phyloP scores from a whole-genome alignment of 2,888 invertebrate genomes.

The Steinernema hermaphroditum region DNA sequence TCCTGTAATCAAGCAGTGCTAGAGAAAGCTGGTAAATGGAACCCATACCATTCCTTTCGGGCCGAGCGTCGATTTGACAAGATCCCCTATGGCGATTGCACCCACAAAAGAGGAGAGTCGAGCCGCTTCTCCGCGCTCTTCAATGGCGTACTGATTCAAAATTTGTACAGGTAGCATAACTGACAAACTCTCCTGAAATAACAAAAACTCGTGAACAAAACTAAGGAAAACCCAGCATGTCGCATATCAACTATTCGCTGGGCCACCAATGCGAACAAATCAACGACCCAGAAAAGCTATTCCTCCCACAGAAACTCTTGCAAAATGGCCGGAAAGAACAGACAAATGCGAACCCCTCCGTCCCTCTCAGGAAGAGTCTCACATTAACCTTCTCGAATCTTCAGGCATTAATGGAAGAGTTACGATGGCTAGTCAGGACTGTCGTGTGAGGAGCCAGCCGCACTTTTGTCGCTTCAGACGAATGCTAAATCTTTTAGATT shows the following conservation, averaged over 20 bases:
- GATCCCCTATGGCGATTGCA: conserved; percentile 95
- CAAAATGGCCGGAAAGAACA: too few relatives aligned
- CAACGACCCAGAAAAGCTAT: too few relatives aligned
- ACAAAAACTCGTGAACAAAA: neutral
- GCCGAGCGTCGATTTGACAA: conserved; percentile 95
- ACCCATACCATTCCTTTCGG: conserved; percentile 88
- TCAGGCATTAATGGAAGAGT: conserved; percentile 6
- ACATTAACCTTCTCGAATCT: conserved; percentile 12
- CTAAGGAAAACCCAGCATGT: too few relatives aligned
- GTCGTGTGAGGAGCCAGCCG: neutral
- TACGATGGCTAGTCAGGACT: neutral
- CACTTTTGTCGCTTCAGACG: too few relatives aligned
- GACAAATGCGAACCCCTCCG: too few relatives aligned
- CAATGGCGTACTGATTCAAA: conserved; percentile 91
- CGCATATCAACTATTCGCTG: too few relatives aligned
- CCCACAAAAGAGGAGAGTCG: conserved; percentile 96
- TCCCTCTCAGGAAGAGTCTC: too few relatives aligned
- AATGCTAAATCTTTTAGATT: too few relatives aligned
- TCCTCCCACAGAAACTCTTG: too few relatives aligned
- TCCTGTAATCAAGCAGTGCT: conserved; percentile 66
- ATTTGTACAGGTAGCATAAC: conserved; percentile 74
- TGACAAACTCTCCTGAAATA: neutral
- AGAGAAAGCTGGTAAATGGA: neutral
- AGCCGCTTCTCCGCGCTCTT: conserved; percentile 95
- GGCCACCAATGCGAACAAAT: too few relatives aligned